Base-by-base conservation (phyloP, 2,888 invertebrate genomes). In the Drosophila prolongata region DNA sequence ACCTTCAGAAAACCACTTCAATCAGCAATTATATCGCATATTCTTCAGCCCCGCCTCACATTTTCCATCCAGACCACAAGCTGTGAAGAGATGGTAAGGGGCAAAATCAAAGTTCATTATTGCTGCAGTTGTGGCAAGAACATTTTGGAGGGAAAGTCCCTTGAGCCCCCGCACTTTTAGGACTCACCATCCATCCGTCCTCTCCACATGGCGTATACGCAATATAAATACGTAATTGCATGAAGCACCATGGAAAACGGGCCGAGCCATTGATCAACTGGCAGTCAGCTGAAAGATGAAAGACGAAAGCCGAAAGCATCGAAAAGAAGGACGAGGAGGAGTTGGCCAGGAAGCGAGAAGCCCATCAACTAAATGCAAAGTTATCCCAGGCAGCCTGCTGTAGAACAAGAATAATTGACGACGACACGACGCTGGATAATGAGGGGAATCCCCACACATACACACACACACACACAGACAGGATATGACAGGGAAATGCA, bases 371-470 rank as follows among this genome's bases (percentile, higher is more conserved):
- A 84, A 84, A 81, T 84, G 87, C 85, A 79, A 81, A 74, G 69
- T 67, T 78, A 61, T 47, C 54, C 30, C 68, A 53, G 55, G 69
- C 59, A 24, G 70, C 58, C 74, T 30, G 30, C 30, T 75, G 79
- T 69, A 68, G 74, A 70, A 77, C 85, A 87, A 81, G 89, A 87
- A 85, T 85, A 85, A 85, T 85, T 89, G 89, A 89, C 87, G 89
- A 87, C 75, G 69, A 85, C 73, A 68, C 56, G 56, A 64, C 16
- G 72, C 61, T 65, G 83, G 87, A 85, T 85, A 85, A 85, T 85
- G 85, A 85, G 87, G 71, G 65, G 68, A 58, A 50, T 64, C 42
- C 65, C 35, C 61, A 49, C 44, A 43, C 35, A 50, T 19, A 53
- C 24, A 37, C 16, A 24, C 44, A 55, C 46, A 58, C 27, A 54